A percentile compares a stretch with the other conserved stretches of the same genome.
Evolutionary conservation across 1,140 invertebrate genomes (phyloP).

Genomic region (Achroia grisella): DNA sequence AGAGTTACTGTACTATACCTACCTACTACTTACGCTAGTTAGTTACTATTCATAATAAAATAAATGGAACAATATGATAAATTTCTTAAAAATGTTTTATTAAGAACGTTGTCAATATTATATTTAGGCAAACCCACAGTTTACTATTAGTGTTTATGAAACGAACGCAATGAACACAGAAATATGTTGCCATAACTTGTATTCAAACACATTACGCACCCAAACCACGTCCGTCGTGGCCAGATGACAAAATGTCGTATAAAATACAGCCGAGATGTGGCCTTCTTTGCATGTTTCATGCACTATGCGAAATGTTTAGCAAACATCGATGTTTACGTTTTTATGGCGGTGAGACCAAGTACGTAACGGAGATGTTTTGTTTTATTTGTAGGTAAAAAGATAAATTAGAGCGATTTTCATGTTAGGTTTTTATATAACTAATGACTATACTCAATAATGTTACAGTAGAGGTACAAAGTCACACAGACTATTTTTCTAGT

Average conservation of each 20-base stretch:
- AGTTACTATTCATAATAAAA: background rate
- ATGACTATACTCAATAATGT: too few relatives aligned
- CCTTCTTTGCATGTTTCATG: slow-evolving; percentile 51
- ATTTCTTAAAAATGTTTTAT: background rate
- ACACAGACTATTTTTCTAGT: too few relatives aligned
- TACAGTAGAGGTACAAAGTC: too few relatives aligned
- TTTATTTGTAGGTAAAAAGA: background rate
- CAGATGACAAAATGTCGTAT: slow-evolving; percentile 63
- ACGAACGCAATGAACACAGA: background rate
- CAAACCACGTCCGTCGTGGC: slow-evolving; percentile 42
- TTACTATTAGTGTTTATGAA: background rate
- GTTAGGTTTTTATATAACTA: too few relatives aligned
- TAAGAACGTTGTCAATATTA: background rate
- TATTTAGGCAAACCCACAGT: background rate
- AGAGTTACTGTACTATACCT: too few relatives aligned
- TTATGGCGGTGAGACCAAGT: background rate
- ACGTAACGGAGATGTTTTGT: background rate
- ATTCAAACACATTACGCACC: slow-evolving; percentile 26
- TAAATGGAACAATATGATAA: background rate
- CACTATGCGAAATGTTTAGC: slow-evolving; percentile 29
- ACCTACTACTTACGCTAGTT: too few relatives aligned
- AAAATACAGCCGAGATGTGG: slow-evolving; percentile 42
- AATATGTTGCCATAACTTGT: background rate
- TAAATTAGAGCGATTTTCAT: too few relatives aligned
- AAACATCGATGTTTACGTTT: slow-evolving; percentile 1